Evolutionary conservation across 2,888 invertebrate species (phyloP), one percentile per base, ranked within the genome.

Genomic region (Malthinus seriepunctatus): DNA sequence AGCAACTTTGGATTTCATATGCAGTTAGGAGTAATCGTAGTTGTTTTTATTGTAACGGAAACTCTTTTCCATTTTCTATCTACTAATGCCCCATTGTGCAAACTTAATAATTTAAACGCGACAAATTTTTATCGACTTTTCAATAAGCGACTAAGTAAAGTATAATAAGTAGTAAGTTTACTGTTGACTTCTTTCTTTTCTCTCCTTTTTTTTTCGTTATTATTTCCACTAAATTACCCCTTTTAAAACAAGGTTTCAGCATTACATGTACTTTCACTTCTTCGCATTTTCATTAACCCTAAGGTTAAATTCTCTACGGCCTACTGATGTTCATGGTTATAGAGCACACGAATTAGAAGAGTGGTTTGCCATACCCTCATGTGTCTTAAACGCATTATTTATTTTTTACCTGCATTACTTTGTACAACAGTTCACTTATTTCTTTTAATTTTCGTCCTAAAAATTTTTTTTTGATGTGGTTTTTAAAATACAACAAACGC

Each of bases 221-320:
- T 23, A 23, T 23, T 23, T 23, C 23, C 23, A 42, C 15, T 42
- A 15, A 42, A 42, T 42, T 42, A 42, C 23, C 39, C 39, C 23
- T 42, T 42, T 42, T 42, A 42, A 42, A 42, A 42, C 39, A 42
- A 42, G 39, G 15, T 42, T 42, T 42, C 12, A 42, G 15, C 23
- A 42, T 23, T 42, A 42, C 23, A 23, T 42, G 39, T 42, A 42
- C 39, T 15, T 42, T 42, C 39, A 42, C 39, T 42, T 14, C 39
- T 23, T 42, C 39, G 39, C 39, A 42, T 42, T 42, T 42, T 42
- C 39, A 42, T 42, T 42, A 42, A 42, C 39, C 39, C 39, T n/a
- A 42, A 42, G 23, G 39, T 42, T 42, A 42, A 42, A 42, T 42
- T 42, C 39, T 42, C 39, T 42, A 14, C 14, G 39, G 39, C 39